phyloP scores from a whole-genome alignment of 2,888 invertebrate species.

The Conchocele bisecta region DNA sequence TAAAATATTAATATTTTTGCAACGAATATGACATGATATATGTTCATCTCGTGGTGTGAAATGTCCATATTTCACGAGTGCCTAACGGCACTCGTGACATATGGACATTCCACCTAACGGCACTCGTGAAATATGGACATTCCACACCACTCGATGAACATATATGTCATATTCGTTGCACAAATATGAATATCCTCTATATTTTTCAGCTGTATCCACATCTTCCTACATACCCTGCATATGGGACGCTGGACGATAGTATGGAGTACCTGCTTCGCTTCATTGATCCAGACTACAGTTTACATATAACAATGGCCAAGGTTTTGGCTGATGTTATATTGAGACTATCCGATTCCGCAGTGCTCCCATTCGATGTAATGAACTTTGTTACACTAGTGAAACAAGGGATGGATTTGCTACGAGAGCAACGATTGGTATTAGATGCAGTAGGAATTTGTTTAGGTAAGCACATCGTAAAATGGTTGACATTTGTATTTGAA shows the following conservation, averaged over 20 bases:
- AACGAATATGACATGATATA: background rate
- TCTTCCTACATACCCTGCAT: constrained; percentile 78
- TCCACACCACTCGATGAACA: too few relatives aligned
- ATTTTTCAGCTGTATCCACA: constrained; percentile 64
- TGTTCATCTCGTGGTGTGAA: too few relatives aligned
- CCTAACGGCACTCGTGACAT: too few relatives aligned
- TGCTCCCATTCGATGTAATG: constrained; percentile 73
- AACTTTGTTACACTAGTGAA: constrained; percentile 57
- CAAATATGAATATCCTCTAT: too few relatives aligned
- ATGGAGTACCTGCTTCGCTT: constrained; percentile 77
- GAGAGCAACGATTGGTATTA: constrained; percentile 33
- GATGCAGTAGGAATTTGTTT: constrained; percentile 44
- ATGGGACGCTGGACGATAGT: constrained; percentile 82
- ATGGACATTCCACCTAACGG: too few relatives aligned
- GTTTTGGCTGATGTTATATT: constrained; percentile 74
- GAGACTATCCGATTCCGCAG: constrained; percentile 71
- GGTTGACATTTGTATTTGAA: background rate
- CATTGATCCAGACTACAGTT: constrained; percentile 79
- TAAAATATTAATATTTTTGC: background rate
- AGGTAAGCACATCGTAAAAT: constrained; percentile 32
- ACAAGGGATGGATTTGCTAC: constrained; percentile 54
- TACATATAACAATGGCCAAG: constrained; percentile 72
- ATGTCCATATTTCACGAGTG: too few relatives aligned
- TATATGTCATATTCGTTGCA: too few relatives aligned
- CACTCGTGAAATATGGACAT: too few relatives aligned